These are phyloP conservation scores for Agonum fuliginosum DNA, from an alignment of 2,888 invertebrate species.

Conservation along the genomic window DNA sequence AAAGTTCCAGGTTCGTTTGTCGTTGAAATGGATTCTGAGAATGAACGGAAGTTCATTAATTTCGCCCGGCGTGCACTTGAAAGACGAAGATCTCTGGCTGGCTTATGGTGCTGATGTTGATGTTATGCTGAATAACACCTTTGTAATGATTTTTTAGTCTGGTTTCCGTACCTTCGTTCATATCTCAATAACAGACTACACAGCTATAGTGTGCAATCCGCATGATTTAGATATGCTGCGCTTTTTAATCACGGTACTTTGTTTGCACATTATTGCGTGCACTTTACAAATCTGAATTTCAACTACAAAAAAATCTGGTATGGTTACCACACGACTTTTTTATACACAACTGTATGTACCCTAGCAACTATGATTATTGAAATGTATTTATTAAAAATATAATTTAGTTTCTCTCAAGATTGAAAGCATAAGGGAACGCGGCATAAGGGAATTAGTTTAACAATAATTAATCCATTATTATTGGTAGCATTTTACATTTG, in stretches of 20 bases:
- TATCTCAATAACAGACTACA: slow-evolving; percentile 44
- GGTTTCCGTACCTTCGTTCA: slow-evolving; percentile 32
- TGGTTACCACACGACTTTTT: too few relatives aligned
- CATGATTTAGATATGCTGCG: slow-evolving; percentile 26
- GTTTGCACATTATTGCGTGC: not conserved
- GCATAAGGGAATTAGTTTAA: too few relatives aligned
- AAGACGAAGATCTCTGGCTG: slow-evolving; percentile 10
- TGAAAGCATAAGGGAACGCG: too few relatives aligned
- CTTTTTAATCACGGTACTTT: slow-evolving; percentile 23
- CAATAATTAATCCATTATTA: too few relatives aligned
- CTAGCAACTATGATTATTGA: too few relatives aligned
- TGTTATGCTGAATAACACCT: slow-evolving; percentile 30
- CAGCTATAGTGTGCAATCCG: too few relatives aligned
- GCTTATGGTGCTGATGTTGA: slow-evolving; percentile 34
- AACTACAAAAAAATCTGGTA: too few relatives aligned
- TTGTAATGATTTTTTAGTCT: slow-evolving; percentile 25
- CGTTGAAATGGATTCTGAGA: slow-evolving; percentile 50
- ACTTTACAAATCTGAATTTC: not conserved
- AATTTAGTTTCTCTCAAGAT: too few relatives aligned
- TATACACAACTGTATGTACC: too few relatives aligned
- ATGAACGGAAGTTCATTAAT: slow-evolving; percentile 50
- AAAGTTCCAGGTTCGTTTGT: slow-evolving; percentile 45
- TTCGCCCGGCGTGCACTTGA: slow-evolving; percentile 34
- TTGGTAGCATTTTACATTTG: too few relatives aligned
- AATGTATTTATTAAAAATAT: too few relatives aligned